Evolutionary conservation across 2,888 invertebrate species (phyloP).

Genomic region (Leptopterna dolabrata): DNA sequence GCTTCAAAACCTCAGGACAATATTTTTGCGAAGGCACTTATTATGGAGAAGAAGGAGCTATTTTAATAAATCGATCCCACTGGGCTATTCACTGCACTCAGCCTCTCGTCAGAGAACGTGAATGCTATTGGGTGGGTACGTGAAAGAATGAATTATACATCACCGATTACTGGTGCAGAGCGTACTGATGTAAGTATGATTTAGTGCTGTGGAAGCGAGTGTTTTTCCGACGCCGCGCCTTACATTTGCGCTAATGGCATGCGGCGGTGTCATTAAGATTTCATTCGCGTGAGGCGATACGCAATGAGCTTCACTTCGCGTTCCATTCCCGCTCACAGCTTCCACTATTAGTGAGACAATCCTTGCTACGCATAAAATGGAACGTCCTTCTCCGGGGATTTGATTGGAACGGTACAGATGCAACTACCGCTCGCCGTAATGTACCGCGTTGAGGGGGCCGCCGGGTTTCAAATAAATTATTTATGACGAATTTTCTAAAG

Average conservation of each 20-base stretch:
- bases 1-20: no score
- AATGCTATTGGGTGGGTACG: no score
- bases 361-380: not conserved
- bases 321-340: not conserved
- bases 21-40: no score
- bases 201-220: not conserved
- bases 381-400: not conserved
- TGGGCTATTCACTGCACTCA: no score
- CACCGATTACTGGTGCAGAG: no score
- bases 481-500: no score
- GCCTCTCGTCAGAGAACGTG: no score
- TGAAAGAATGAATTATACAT: no score
- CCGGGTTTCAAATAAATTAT: no score
- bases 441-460: not conserved
- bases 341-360: not conserved
- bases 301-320: not conserved
- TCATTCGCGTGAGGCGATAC: not conserved
- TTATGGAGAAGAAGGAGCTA: no score
- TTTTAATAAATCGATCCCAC: no score
- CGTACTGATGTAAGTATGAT: not conserved
- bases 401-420: not conserved
- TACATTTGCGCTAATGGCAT: not conserved
- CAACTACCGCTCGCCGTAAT: not conserved
- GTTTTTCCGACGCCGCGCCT: not conserved
- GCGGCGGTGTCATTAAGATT: slow-evolving; percentile 21